Percentiles rank a stretch among this genome's conserved stretches.
phyloP scores from a whole-genome alignment of 2,888 invertebrate species.

The Caenorhabditis uteleia region DNA sequence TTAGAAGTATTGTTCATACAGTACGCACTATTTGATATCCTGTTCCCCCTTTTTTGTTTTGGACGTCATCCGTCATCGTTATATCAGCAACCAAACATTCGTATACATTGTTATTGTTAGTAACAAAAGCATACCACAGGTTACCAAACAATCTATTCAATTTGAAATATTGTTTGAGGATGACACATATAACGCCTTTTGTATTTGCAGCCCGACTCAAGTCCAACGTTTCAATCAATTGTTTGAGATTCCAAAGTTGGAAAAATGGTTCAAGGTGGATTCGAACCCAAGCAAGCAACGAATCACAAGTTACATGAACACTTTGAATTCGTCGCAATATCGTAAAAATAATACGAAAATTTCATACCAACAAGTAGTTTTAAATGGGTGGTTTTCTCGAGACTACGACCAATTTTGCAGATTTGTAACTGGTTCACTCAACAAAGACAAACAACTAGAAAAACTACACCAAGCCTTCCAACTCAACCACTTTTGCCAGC shows the following conservation, averaged over 20 bases:
- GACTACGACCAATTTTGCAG: constrained; percentile 34
- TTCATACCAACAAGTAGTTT: constrained; percentile 50
- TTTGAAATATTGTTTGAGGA: no score
- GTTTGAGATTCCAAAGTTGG: constrained; percentile 91
- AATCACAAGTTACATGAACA: constrained; percentile 92
- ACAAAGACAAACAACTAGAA: constrained; percentile 75
- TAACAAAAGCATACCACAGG: no score
- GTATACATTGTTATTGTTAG: no score
- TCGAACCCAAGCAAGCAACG: constrained; percentile 95
- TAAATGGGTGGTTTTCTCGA: not conserved
- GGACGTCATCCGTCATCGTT: no score
- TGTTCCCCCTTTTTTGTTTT: no score
- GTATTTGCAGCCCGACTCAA: constrained; percentile 52
- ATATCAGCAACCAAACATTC: no score
- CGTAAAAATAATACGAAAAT: constrained; percentile 72
- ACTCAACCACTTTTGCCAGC: not conserved
- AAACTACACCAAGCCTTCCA: constrained; percentile 4
- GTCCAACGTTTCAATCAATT: constrained; percentile 59
- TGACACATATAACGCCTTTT: no score
- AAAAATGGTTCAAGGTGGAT: constrained; percentile 90
- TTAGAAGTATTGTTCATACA: no score
- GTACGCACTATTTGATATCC: no score
- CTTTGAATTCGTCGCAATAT: constrained; percentile 89
- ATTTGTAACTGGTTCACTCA: constrained; percentile 82
- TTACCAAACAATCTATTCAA: no score